phyloP scores from a whole-genome alignment of 2,888 invertebrate genomes.

The Ceriagrion tenellum region DNA sequence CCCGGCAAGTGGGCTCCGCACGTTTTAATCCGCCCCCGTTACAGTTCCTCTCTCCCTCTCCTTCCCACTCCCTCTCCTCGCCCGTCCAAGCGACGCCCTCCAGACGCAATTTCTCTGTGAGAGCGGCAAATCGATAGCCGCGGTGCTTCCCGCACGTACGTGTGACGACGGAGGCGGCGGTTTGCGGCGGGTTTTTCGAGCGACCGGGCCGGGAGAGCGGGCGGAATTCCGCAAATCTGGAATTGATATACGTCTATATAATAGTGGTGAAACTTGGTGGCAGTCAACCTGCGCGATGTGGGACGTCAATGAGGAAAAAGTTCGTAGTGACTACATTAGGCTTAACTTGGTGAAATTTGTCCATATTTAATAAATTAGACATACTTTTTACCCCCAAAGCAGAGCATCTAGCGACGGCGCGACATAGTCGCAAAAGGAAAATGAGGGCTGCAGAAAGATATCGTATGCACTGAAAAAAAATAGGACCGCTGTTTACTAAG shows the following conservation, averaged over 20 bases:
- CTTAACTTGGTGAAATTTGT: too few relatives aligned
- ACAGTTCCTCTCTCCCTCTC: not conserved
- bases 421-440: too few relatives aligned
- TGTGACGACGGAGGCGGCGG: not conserved
- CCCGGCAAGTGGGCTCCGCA: not conserved
- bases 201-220: not conserved
- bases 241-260: not conserved
- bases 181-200: not conserved
- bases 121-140: slow-evolving; percentile 5
- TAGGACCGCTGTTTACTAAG: too few relatives aligned
- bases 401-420: too few relatives aligned
- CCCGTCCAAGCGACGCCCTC: not conserved
- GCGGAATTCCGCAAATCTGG: not conserved
- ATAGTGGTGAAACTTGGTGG: too few relatives aligned
- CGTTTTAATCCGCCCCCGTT: not conserved
- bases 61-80: not conserved
- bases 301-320: too few relatives aligned
- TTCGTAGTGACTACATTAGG: too few relatives aligned
- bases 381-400: too few relatives aligned
- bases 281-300: too few relatives aligned
- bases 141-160: not conserved
- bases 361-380: too few relatives aligned
- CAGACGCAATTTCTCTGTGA: not conserved
- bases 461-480: too few relatives aligned
- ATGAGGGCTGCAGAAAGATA: too few relatives aligned